These are phyloP conservation scores for Coregonus sp. DNA, from an alignment of 2,797 vertebrate species.

Conservation along the genomic window DNA sequence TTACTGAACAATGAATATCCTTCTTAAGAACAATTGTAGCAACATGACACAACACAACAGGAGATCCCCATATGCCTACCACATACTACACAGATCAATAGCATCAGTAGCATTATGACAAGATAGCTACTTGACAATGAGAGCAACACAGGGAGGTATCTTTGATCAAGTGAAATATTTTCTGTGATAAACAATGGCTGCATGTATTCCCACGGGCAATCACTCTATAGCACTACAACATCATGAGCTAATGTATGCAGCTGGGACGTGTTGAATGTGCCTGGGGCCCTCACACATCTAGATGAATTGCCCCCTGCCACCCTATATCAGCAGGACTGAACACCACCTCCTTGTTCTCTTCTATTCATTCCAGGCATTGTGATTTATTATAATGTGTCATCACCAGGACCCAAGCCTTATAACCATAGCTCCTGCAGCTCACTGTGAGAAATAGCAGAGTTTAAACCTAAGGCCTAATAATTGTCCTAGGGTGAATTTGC, in stretches of 20 bases:
- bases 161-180: background rate
- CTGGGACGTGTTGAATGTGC: constrained; percentile 51
- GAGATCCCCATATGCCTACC: background rate
- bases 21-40: background rate
- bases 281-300: background rate
- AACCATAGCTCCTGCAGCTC: background rate
- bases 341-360: constrained; percentile 6
- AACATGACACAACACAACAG: background rate
- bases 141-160: background rate
- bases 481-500: background rate
- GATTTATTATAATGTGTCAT: constrained; percentile 13
- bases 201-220: background rate
- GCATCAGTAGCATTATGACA: background rate
- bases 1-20: background rate
- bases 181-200: background rate
- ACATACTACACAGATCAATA: background rate
- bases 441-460: background rate
- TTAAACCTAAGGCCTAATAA: background rate
- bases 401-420: background rate
- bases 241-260: constrained; percentile 9
- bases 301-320: constrained; percentile 14
- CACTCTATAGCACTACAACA: background rate
- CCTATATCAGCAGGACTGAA: constrained; percentile 7
- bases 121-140: background rate
- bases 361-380: background rate